Evolutionary conservation across 2,113 vertebrate species (phyloP).

Genomic region (Oreochromis spilurus): DNA sequence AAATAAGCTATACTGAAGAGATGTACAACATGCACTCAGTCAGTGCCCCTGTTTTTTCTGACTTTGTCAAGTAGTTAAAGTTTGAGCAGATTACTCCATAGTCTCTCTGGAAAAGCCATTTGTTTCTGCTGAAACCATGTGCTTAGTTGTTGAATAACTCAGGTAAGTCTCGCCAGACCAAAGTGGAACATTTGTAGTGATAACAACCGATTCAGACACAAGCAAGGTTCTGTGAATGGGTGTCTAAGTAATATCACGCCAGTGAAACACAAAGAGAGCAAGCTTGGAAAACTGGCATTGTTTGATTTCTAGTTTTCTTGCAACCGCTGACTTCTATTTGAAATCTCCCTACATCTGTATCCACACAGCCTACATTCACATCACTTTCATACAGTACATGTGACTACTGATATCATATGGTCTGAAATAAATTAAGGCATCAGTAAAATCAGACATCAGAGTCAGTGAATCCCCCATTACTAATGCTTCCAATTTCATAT

Average conservation of each 20-base stretch:
- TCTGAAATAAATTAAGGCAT: not conserved
- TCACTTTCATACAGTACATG: not conserved
- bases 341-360: not conserved
- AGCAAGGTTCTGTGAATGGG: not conserved
- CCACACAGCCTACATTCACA: not conserved
- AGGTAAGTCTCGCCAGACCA: not conserved
- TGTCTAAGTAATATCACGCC: not conserved
- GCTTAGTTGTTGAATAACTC: conserved; percentile 24
- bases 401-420: not conserved
- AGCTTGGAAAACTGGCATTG: not conserved
- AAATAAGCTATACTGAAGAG: not conserved
- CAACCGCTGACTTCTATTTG: not conserved
- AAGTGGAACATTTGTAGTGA: not conserved
- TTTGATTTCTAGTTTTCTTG: not conserved
- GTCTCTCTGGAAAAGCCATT: not conserved
- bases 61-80: not conserved
- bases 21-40: not conserved
- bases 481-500: not conserved
- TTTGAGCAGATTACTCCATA: not conserved
- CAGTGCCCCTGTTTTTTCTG: not conserved
- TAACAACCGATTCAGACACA: not conserved
- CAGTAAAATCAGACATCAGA: not conserved
- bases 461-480: not conserved
- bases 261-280: not conserved
- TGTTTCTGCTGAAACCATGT: not conserved